Evolutionary conservation across 2,888 invertebrate species (phyloP).

Genomic region (Alsophila aescularia): DNA sequence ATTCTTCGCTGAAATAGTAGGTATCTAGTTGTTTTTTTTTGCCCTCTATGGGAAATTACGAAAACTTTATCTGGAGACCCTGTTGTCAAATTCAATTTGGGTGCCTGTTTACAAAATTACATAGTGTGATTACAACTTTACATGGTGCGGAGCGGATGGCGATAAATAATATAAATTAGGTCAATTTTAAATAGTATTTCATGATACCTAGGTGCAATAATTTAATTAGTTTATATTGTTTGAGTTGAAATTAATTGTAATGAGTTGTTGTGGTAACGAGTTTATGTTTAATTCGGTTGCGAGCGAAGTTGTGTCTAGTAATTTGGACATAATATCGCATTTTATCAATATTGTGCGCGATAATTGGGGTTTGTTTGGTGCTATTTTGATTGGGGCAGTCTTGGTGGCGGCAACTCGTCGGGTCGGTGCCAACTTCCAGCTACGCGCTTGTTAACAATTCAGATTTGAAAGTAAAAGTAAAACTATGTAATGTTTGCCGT

Average conservation of each 20-base stretch:
- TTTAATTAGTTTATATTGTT: slow-evolving; percentile 31
- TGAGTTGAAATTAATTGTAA: slow-evolving; percentile 57
- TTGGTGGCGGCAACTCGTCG: slow-evolving; percentile 47
- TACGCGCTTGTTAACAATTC: slow-evolving; percentile 38
- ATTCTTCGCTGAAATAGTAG: no score
- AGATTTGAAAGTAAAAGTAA: slow-evolving; percentile 58
- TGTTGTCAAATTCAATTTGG: no score
- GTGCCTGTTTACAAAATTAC: no score
- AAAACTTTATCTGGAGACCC: no score
- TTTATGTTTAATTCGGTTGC: slow-evolving; percentile 70
- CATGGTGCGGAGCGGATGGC: slow-evolving; percentile 37
- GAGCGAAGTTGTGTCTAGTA: slow-evolving; percentile 67
- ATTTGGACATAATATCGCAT: slow-evolving; percentile 63
- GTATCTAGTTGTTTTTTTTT: no score
- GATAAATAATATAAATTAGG: slow-evolving; percentile 52
- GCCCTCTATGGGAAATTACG: no score
- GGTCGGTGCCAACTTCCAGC: slow-evolving; percentile 42
- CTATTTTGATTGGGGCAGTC: slow-evolving; percentile 51
- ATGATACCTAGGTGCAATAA: slow-evolving; percentile 31
- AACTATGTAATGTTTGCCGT: slow-evolving; percentile 48
- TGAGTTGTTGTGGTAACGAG: slow-evolving; percentile 81
- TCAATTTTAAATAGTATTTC: slow-evolving; percentile 56
- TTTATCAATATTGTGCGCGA: slow-evolving; percentile 57
- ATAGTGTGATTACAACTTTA: not conserved
- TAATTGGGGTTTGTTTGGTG: slow-evolving; percentile 56